Evolutionary conservation across 2,888 invertebrate species (phyloP).

Genomic region (Sesamia inferens): DNA sequence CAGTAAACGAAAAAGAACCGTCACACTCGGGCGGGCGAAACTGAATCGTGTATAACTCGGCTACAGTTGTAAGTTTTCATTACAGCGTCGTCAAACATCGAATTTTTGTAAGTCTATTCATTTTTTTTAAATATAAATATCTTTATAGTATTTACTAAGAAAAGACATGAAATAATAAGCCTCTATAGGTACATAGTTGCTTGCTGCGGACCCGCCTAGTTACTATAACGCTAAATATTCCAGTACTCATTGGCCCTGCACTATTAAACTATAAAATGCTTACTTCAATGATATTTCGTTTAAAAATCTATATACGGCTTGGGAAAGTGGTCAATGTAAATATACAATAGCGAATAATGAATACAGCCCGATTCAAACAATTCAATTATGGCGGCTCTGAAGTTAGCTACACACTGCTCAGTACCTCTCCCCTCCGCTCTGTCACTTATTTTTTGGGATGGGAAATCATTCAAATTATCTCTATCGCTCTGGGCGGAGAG

Average conservation of each 20-base stretch:
- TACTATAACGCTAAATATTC: constrained; percentile 68
- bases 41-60: not conserved
- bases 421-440: not conserved
- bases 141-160: constrained; percentile 1
- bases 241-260: constrained; percentile 80
- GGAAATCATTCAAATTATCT: no score
- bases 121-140: not conserved
- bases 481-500: no score
- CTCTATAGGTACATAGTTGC: constrained; percentile 65
- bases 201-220: constrained; percentile 67
- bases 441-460: no score
- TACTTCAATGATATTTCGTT: constrained; percentile 69
- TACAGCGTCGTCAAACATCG: no score
- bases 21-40: not conserved
- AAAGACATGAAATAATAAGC: constrained; percentile 69
- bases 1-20: not conserved
- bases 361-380: not conserved
- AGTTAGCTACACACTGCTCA: not conserved
- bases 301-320: constrained; percentile 57
- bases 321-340: constrained; percentile 48
- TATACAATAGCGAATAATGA: not conserved
- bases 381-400: not conserved
- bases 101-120: not conserved
- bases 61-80: not conserved
- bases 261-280: constrained; percentile 73